phyloP scores from a whole-genome alignment of 2,797 vertebrate genomes.

The Myotis planiceps region DNA sequence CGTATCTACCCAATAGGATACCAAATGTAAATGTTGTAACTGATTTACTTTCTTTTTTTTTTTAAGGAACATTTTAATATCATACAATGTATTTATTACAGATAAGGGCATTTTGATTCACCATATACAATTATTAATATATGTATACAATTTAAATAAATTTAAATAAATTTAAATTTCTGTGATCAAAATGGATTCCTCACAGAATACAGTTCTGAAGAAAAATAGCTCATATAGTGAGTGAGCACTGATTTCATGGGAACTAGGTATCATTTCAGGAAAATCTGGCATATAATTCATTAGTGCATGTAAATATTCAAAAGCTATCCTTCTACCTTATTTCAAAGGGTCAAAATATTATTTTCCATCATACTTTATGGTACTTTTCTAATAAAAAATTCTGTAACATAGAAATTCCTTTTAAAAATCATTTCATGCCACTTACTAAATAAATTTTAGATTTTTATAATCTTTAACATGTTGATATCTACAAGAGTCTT shows the following conservation, averaged over 20 bases:
- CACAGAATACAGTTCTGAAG: background rate
- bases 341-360: constrained; percentile 26
- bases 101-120: constrained; percentile 26
- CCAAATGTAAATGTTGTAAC: constrained; percentile 59
- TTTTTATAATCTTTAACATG: constrained; percentile 19
- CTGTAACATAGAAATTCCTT: constrained; percentile 37
- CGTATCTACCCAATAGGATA: constrained; percentile 68
- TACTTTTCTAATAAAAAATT: constrained; percentile 51
- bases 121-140: background rate
- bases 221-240: background rate
- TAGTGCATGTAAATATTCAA: constrained; percentile 38
- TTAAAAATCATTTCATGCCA: constrained; percentile 20
- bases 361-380: constrained; percentile 8
- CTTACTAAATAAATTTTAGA: constrained; percentile 28
- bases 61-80: constrained; percentile 61
- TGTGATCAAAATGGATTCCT: background rate
- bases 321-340: background rate
- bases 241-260: background rate
- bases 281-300: constrained; percentile 14
- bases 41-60: constrained; percentile 59
- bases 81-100: constrained; percentile 79
- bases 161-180: constrained; percentile 36
- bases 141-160: background rate
- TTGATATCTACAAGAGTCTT: constrained; percentile 31
- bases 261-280: background rate